Evolutionary conservation across 2,888 invertebrate genomes (phyloP), one percentile per base, ranked within the genome.

Genomic region (Gortyna flavago): DNA sequence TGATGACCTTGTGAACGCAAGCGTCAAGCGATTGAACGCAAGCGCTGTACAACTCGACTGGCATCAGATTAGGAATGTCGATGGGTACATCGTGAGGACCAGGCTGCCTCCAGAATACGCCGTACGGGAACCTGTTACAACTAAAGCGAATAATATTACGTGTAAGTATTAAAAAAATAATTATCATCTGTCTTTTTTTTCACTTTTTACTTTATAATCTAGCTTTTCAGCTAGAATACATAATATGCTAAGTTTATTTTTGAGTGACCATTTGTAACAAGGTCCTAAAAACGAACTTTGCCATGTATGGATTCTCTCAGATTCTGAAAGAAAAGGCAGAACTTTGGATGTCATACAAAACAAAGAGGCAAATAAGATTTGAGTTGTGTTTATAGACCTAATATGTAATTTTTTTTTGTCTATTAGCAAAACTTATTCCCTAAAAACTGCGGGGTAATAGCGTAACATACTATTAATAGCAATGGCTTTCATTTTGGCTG

Each of bases 41-140:
- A 95, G 95, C 6, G 95, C 97, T 0, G 97, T 98, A 0, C 95
- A 93, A 1, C 90, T 98, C 9, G 90, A 94, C 3, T 98, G 98
- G 98, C 96, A 96, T 72, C 93, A 92, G 73, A 94, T 97, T 2
- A 90, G 95, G 9, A 95, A 95, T n/a, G 97, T 97, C 4, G 97
- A 97, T 64, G 97, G 97, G 0, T 98, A 98, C 90, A 92, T 94
- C 25, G 91, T 98, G 0, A 95, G 95, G 13, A 93, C 97, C 9
- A 93, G 96, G 25, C 93, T 97, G 66, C 96, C 97, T 0, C 90
- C 94, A 6, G 95, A 97, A 0, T 98, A 98, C 93, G 97, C 97
- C 0, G 92, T 94, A 21, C 89, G 97, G 11, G 92, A 94, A 0
- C 90, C 95, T 0, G 85, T 96, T 9, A 94, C 91, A 4, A 97